A percentile compares a stretch with the other conserved stretches of the same genome.
phyloP scores from a whole-genome alignment of 2,113 vertebrate species.

The Gymnogyps californianus region DNA sequence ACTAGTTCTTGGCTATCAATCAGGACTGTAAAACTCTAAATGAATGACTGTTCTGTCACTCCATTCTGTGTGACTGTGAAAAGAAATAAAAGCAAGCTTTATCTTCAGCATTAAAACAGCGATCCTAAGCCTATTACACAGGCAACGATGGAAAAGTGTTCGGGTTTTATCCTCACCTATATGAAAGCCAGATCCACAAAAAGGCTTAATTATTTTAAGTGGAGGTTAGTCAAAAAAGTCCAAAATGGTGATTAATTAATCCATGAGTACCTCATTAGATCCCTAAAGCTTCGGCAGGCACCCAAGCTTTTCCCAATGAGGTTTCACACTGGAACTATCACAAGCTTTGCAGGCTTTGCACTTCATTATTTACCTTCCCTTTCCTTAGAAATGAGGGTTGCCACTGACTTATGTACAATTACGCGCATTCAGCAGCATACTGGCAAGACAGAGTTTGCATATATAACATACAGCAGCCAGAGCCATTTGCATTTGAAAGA shows the following conservation, averaged over 20 bases:
- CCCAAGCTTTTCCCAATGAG: not conserved
- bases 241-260: not conserved
- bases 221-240: not conserved
- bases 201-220: conserved; percentile 17
- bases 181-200: not conserved
- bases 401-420: not conserved
- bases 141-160: not conserved
- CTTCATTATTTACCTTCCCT: not conserved
- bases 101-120: not conserved
- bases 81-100: not conserved
- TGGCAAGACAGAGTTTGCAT: not conserved
- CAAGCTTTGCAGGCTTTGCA: not conserved
- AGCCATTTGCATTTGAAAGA: conserved; percentile 13
- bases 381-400: not conserved
- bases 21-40: not conserved
- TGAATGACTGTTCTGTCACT: not conserved
- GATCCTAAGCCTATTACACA: not conserved
- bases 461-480: not conserved
- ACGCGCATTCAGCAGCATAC: not conserved
- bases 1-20: not conserved
- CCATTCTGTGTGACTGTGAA: not conserved
- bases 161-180: conserved; percentile 4
- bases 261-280: not conserved
- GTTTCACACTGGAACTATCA: not conserved
- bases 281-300: not conserved